A percentile compares a stretch with the other conserved stretches of the same genome.
Evolutionary conservation across 1,140 invertebrate species (phyloP).

Genomic region (Drosophila equinoxialis): DNA sequence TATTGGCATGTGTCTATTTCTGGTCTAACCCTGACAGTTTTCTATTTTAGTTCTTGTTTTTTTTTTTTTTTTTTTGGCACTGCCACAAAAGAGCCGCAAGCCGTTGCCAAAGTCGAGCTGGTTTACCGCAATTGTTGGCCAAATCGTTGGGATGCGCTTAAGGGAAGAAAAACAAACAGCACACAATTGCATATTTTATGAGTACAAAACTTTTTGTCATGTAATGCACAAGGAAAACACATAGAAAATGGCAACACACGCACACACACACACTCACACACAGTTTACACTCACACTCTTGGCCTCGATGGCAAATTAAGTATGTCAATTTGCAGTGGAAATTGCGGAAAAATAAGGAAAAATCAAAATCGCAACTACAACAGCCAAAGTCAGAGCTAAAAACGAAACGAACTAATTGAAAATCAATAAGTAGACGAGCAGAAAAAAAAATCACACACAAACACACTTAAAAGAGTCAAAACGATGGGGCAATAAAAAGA

Average conservation of each 20-base stretch:
- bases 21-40: constrained; percentile 72
- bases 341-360: constrained; percentile 43
- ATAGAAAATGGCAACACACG: constrained; percentile 7
- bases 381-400: constrained; percentile 41
- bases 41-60: background rate
- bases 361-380: constrained; percentile 47
- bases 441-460: constrained; percentile 20
- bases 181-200: constrained; percentile 72
- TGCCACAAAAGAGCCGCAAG: constrained; percentile 32
- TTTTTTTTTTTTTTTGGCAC: constrained; percentile 55
- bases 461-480: background rate
- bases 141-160: constrained; percentile 68
- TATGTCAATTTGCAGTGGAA: constrained; percentile 69
- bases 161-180: constrained; percentile 53
- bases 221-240: constrained; percentile 49
- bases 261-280: constrained; percentile 9
- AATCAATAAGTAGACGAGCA: constrained; percentile 64
- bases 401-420: constrained; percentile 77
- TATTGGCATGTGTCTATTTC: constrained; percentile 77
- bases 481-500: constrained; percentile 13
- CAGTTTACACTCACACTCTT: constrained; percentile 1
- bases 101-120: constrained; percentile 48
- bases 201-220: constrained; percentile 66
- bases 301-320: constrained; percentile 68
- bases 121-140: constrained; percentile 45